Base-by-base conservation (phyloP, 2,888 invertebrate genomes). In the Amblyjoppa proteus region DNA sequence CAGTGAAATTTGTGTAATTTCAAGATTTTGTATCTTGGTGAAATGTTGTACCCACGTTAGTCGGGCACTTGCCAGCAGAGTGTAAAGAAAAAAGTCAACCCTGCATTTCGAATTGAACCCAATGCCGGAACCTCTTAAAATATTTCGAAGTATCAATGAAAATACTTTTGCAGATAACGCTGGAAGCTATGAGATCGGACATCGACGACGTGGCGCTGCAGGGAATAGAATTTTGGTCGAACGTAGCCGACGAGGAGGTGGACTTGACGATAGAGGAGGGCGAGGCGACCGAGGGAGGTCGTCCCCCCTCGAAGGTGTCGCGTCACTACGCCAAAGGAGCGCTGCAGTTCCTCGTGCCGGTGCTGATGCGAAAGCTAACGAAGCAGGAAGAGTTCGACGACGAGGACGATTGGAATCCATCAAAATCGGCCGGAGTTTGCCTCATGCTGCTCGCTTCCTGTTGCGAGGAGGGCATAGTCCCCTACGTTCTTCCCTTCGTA, bases 201-300 rank as follows among this genome's bases (percentile, higher is more conserved):
- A 96, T 97, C 88, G 99, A 99, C 95, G 99, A 99, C 90, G 97
- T 99, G 77, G 97, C 99, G 25, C 96, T 99, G 81, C 99, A 99
- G 95, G 99, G 99, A 89, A 99, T 99, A 93, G 99, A 99, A 94
- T 99, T 99, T 95, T 99, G 99, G 99, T 99, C 99, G 4, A 99
- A 99, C 91, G 99, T 99, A 0, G 99, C 99, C 92, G 99, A 99
- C 94, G 99, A 99, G 95, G 99, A 99, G 95, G 98, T 99, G 51
- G 99, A 99, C 94, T 95, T 99, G 88, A 96, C 97, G 1, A 97
- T 99, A 93, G 99, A 99, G 94, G 98, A 98, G 91, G 97, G 97
- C 66, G 99, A 99, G 95, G 99, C 99, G 13, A 96, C 96, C 56
- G 99, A 99, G 94, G 96, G 91, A 94, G 98, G 99, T n/a, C 96